Percentiles rank a stretch among this genome's conserved stretches.
phyloP scores from a whole-genome alignment of 2,888 invertebrate genomes.

The Ochropleura plecta region DNA sequence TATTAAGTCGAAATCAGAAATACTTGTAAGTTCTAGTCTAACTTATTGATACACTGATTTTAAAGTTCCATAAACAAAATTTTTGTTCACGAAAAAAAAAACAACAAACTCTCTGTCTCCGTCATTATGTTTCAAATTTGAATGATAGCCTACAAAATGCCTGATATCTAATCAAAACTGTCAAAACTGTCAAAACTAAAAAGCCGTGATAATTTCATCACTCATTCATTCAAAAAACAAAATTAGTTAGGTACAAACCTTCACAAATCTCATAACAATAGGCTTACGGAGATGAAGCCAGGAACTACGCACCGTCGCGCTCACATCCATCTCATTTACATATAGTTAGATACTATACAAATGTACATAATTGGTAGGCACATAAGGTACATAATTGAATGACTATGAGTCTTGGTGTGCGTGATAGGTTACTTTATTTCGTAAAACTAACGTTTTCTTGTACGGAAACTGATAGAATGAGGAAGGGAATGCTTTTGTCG shows the following conservation, averaged over 20 bases:
- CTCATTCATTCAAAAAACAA: constrained; percentile 6
- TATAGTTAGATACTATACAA: constrained; percentile 21
- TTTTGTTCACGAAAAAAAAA: too few relatives aligned
- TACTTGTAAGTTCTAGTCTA: not conserved
- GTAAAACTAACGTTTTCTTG: constrained; percentile 17
- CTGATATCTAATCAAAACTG: not conserved
- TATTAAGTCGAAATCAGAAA: too few relatives aligned
- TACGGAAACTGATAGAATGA: constrained; percentile 26
- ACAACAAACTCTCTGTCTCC: not conserved
- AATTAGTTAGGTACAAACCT: constrained; percentile 51
- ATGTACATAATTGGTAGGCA: constrained; percentile 2
- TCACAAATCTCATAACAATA: constrained; percentile 65
- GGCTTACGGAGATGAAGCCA: constrained; percentile 68
- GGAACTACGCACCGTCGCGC: constrained; percentile 72
- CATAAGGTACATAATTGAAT: constrained; percentile 25
- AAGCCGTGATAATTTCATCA: constrained; percentile 1
- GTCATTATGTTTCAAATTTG: not conserved
- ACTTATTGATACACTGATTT: not conserved
- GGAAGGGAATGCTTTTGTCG: constrained; percentile 15
- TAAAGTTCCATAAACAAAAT: too few relatives aligned
- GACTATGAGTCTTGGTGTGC: constrained; percentile 17
- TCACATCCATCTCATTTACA: constrained; percentile 65
- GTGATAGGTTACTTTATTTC: constrained; percentile 49
- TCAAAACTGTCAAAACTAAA: too few relatives aligned
- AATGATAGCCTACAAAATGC: too few relatives aligned